These are phyloP conservation scores for Tursiops truncatus DNA, from an alignment of 2,113 vertebrate species.

Conservation along the genomic window DNA sequence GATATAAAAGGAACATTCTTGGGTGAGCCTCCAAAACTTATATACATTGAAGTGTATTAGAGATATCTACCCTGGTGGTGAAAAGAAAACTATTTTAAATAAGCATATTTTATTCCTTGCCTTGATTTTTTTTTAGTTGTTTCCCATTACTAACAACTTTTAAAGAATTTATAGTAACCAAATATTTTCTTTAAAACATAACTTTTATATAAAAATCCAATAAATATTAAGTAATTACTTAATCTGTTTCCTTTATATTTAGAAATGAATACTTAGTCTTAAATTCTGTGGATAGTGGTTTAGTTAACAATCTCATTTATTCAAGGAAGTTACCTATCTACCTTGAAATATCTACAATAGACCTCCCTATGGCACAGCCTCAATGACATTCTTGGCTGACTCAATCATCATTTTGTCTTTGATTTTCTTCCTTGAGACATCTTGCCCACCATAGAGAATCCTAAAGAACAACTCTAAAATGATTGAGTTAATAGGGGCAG, in stretches of 20 bases:
- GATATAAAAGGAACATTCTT: not conserved
- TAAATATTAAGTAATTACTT: not conserved
- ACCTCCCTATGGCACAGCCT: not conserved
- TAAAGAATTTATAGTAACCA: not conserved
- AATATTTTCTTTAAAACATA: conserved; percentile 19
- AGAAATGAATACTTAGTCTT: not conserved
- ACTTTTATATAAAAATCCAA: conserved; percentile 7
- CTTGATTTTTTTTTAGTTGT: not conserved
- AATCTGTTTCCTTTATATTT: not conserved
- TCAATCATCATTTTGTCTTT: not conserved
- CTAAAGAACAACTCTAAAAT: not conserved
- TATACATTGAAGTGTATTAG: not conserved
- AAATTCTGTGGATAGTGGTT: not conserved
- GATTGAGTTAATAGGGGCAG: not conserved
- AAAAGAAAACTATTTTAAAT: not conserved
- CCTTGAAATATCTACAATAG: not conserved
- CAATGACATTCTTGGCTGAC: not conserved
- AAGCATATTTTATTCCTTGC: not conserved
- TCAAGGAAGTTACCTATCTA: not conserved
- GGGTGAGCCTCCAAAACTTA: not conserved
- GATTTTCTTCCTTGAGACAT: not conserved
- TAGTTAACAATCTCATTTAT: conserved; percentile 26
- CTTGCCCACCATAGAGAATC: not conserved
- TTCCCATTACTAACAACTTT: not conserved
- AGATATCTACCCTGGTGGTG: not conserved